Conservation (phyloP, 2,113 vertebrate genomes). For the Dromiciops gliroides region DNA sequence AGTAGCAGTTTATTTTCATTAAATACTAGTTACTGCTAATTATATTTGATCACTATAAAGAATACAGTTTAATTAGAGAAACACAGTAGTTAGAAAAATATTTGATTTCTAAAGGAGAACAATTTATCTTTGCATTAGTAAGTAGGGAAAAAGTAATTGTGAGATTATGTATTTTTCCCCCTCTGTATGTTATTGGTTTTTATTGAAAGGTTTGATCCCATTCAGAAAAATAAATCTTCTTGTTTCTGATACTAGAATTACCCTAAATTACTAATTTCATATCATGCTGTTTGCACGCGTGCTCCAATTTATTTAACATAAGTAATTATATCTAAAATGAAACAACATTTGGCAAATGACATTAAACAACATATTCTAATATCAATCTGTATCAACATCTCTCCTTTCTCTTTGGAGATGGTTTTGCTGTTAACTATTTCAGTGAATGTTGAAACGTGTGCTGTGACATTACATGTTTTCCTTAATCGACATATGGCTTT, state of each 20-base stretch:
- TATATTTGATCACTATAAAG: conserved; percentile 83
- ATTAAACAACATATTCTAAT: conserved; percentile 79
- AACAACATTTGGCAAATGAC: conserved; percentile 79
- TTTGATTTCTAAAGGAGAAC: conserved; percentile 80
- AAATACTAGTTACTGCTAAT: conserved; percentile 84
- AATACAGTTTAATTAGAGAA: conserved; percentile 85
- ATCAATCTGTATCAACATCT: conserved; percentile 73
- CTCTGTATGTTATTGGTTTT: conserved; percentile 62
- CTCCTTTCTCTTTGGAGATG: conserved; percentile 74
- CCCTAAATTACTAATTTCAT: conserved; percentile 55
- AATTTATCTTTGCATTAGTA: conserved; percentile 79
- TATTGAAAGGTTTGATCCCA: conserved; percentile 57
- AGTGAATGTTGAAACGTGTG: conserved; percentile 74
- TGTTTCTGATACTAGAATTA: conserved; percentile 68
- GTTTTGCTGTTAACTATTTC: conserved; percentile 75
- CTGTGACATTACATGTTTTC: conserved; percentile 74
- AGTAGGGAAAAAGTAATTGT: conserved; percentile 63
- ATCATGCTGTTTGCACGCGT: conserved; percentile 50
- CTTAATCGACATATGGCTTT: conserved; percentile 72
- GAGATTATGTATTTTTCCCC: conserved; percentile 62
- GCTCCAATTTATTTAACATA: conserved; percentile 77
- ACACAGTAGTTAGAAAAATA: conserved; percentile 74
- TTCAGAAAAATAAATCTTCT: conserved; percentile 44
- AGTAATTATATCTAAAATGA: conserved; percentile 77
- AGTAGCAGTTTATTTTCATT: conserved; percentile 85